Evolutionary conservation across 1,140 invertebrate genomes (phyloP).

Genomic region (Rhopalosiphum padi): DNA sequence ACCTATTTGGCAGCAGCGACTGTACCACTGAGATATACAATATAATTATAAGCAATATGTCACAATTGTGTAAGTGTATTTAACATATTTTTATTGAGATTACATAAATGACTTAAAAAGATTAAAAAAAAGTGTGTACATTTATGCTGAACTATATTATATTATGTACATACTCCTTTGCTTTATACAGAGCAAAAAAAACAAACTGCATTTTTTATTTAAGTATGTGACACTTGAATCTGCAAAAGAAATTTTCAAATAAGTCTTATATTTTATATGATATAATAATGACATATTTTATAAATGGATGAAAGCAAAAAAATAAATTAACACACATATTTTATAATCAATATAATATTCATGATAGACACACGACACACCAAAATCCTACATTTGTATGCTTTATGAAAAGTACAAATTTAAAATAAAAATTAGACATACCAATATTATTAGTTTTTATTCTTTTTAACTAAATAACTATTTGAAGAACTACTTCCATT

Average conservation of each 20-base stretch:
- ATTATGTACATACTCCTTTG: too few relatives aligned
- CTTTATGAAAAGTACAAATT: background rate
- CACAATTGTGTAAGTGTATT: background rate
- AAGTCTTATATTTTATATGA: background rate
- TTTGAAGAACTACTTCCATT: background rate
- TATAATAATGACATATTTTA: background rate
- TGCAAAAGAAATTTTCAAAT: background rate
- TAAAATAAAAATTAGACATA: background rate
- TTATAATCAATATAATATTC: background rate
- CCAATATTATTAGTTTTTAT: background rate
- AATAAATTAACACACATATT: background rate
- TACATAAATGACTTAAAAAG: background rate
- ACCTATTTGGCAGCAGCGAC: background rate
- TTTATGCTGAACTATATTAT: background rate
- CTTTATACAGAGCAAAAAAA: background rate
- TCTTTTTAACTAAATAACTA: background rate
- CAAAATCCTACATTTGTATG: background rate
- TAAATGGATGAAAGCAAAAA: background rate
- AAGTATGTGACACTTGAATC: background rate
- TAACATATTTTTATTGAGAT: background rate
- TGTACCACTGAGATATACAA: background rate
- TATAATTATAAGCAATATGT: background rate
- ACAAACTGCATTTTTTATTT: background rate
- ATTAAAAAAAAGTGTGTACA: background rate
- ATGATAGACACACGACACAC: background rate